These are phyloP conservation scores for Setipinna tenuifilis DNA, from an alignment of 2,797 vertebrate genomes.

Conservation along the genomic window DNA sequence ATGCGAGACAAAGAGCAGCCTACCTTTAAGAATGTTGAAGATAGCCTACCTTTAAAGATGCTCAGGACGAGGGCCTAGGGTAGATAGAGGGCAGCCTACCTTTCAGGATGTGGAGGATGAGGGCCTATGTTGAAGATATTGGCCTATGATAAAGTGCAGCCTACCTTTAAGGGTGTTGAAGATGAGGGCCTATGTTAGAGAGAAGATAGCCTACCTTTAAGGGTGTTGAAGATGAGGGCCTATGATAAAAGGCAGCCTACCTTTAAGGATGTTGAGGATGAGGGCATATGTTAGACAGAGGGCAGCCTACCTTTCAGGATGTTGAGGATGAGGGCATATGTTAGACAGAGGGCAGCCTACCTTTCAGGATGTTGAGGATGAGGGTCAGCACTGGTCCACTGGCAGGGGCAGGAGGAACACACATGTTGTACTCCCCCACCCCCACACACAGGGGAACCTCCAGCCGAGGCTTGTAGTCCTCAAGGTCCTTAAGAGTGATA, in stretches of 20 bases:
- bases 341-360: conserved; percentile 73
- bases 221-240: conserved; percentile 49
- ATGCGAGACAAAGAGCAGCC: no score
- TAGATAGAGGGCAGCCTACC: no score
- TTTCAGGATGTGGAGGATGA: no score
- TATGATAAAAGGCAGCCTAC: conserved; percentile 72
- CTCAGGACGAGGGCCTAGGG: no score
- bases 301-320: conserved; percentile 82
- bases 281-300: conserved; percentile 58
- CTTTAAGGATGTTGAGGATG: conserved; percentile 70
- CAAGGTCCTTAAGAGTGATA: conserved; percentile 86
- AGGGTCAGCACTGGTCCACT: conserved; percentile 90
- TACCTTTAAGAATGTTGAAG: no score
- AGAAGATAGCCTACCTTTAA: no score
- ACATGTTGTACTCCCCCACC: conserved; percentile 82
- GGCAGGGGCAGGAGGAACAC: conserved; percentile 81
- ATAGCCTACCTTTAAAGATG: no score
- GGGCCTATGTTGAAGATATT: no score
- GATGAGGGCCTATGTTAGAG: no score
- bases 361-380: conserved; percentile 91
- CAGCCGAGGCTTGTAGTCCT: conserved; percentile 76
- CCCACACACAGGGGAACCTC: conserved; percentile 75
- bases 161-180: no score
- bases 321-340: conserved; percentile 49
- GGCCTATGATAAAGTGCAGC: no score